Percentiles rank a stretch among this genome's conserved stretches.
Conservation (phyloP, 2,888 invertebrate genomes). For the Sesia apiformis region DNA sequence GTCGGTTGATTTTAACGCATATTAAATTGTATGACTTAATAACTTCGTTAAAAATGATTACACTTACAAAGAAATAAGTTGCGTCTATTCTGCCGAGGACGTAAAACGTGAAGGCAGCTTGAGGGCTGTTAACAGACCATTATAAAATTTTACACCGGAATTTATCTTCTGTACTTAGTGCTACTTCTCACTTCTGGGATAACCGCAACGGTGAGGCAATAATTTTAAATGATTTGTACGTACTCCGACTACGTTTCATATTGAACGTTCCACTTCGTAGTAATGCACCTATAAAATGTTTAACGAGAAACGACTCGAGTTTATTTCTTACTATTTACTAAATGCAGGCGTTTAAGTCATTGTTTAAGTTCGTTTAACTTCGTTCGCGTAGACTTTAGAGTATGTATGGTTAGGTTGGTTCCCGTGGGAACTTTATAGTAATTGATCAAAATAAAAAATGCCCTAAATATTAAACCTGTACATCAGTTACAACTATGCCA, state of each 20-base stretch:
- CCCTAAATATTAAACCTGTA: too few relatives aligned
- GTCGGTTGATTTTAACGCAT: too few relatives aligned
- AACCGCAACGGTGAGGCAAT: slow-evolving; percentile 14
- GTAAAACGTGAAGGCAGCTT: slow-evolving; percentile 10
- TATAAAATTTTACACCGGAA: slow-evolving; percentile 13
- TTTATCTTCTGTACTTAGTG: slow-evolving; percentile 19
- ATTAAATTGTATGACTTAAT: too few relatives aligned
- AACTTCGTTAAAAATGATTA: too few relatives aligned
- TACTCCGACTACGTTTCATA: background rate
- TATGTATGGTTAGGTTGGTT: too few relatives aligned
- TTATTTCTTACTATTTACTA: background rate
- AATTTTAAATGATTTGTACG: slow-evolving; percentile 18
- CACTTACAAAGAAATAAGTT: too few relatives aligned
- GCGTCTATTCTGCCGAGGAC: too few relatives aligned
- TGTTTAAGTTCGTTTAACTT: too few relatives aligned
- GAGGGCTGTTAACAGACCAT: slow-evolving; percentile 26
- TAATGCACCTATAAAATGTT: background rate
- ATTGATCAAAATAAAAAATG: too few relatives aligned
- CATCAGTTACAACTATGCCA: too few relatives aligned
- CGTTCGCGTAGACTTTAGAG: too few relatives aligned
- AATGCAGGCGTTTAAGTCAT: background rate
- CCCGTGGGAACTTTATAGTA: too few relatives aligned
- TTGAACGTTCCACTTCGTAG: background rate
- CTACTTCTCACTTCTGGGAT: slow-evolving; percentile 8
- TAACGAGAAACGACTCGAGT: background rate